Conservation (phyloP, 1,140 invertebrate genomes). For the Dinoponera quadriceps region DNA sequence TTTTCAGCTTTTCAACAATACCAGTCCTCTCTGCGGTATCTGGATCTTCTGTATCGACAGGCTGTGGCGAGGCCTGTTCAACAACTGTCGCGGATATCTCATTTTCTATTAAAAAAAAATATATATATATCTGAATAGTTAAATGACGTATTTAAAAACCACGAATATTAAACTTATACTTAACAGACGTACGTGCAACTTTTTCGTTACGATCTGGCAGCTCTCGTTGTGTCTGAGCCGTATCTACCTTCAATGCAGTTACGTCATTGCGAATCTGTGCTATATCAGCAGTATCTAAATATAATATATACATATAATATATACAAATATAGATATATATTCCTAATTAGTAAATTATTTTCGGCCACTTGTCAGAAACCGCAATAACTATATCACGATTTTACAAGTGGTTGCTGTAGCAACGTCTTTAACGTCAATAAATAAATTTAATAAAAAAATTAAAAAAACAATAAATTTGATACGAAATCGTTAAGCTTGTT, state of each 20-base stretch:
- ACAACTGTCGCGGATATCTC: background rate
- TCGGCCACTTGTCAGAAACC: background rate
- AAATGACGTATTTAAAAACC: background rate
- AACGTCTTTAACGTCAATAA: background rate
- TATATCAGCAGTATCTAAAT: slow-evolving; percentile 52
- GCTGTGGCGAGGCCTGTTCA: background rate
- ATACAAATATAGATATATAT: no score
- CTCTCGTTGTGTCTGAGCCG: slow-evolving; percentile 59
- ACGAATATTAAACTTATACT: background rate
- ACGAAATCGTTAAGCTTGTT: slow-evolving; percentile 12
- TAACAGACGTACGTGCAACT: slow-evolving; percentile 25
- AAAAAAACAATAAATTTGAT: slow-evolving; percentile 21
- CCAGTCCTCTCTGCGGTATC: no score
- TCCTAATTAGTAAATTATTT: background rate
- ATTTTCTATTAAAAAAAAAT: background rate
- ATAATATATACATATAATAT: no score
- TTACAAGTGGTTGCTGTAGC: background rate
- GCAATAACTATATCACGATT: background rate
- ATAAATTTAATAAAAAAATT: no score
- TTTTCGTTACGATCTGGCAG: slow-evolving; percentile 59
- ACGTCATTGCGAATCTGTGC: slow-evolving; percentile 66
- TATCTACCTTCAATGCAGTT: slow-evolving; percentile 50
- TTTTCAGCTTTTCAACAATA: background rate
- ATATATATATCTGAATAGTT: background rate
- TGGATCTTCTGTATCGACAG: background rate